Base-by-base conservation (phyloP, 2,797 vertebrate genomes). In the Tadarida brasiliensis region DNA sequence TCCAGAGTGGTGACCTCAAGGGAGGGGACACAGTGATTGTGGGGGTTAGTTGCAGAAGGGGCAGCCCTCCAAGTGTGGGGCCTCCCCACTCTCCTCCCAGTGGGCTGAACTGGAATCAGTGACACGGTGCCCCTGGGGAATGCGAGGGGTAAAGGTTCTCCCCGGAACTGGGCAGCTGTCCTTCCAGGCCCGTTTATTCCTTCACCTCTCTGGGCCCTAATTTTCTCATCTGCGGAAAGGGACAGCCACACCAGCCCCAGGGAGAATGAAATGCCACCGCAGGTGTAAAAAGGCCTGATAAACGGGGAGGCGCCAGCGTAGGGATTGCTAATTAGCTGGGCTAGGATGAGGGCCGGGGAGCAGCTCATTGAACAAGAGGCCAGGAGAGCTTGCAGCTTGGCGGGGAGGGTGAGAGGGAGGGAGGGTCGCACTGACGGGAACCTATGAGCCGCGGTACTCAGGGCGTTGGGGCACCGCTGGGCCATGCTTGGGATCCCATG, bases 141-240 rank as follows among this genome's bases (percentile, higher is more conserved):
- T 15, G 26, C 54, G 54, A n/a, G 44, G 26, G 26, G 26, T 33
- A 5, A 16, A 65, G 14, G 33, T 51, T 56, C 54, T 68, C 63
- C 47, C 22, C 16, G 26, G 63, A 80, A 11, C 12, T 24, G 28
- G 17, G 5, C n/a, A 56, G 33, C 35, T 16, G 0, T 76, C 70
- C 70, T 81, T 51, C 30, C 59, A 82, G 76, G 26, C 33, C 65
- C 68, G 11, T 44, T 35, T 70, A 30, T 54, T 28, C 35, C 78
- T 87, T 74, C 35, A 9, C 9, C n/a, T 68, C 44, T 65, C 61
- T 26, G n/a, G 28, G 81, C 65, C 76, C 82, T 67, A 0, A 56
- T 81, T 57, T 94, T 35, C 63, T 77, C 70, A 22, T 65, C 73
- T 95, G 71, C 24, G 51, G 49, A 22, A 10, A 73, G 33, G 26